A percentile compares a stretch with the other conserved stretches of the same genome.
Evolutionary conservation across 1,140 invertebrate species (phyloP).

Genomic region (Spodoptera litura): DNA sequence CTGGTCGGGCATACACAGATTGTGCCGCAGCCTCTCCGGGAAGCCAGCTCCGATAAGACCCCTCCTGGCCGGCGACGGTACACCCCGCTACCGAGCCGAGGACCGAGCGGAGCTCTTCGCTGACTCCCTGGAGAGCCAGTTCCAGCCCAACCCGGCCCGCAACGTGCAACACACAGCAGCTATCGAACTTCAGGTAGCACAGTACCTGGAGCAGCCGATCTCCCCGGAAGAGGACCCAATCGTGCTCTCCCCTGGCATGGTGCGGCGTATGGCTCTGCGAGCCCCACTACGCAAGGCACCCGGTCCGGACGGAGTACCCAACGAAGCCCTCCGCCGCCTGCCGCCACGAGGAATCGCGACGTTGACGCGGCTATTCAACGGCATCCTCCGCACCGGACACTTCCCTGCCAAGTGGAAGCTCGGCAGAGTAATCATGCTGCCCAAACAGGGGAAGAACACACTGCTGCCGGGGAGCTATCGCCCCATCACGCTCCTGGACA

Average conservation of each 20-base stretch:
- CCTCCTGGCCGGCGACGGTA: slow-evolving; percentile 34
- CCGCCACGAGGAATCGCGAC: neutral
- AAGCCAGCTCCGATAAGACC: no score
- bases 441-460: slow-evolving; percentile 51
- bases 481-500: slow-evolving; percentile 66
- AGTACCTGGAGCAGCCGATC: neutral
- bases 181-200: no score
- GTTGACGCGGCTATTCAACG: neutral
- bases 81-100: slow-evolving; percentile 35
- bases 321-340: neutral
- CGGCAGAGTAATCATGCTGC: no score
- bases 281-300: neutral
- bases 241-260: no score
- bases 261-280: neutral
- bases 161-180: slow-evolving; percentile 49
- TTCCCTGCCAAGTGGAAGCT: no score
- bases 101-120: slow-evolving; percentile 57
- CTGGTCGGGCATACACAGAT: neutral
- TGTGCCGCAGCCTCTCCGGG: neutral
- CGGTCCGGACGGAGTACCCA: neutral
- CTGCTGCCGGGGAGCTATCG: slow-evolving; percentile 57
- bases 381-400: slow-evolving; percentile 49
- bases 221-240: no score
- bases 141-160: slow-evolving; percentile 8
- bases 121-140: slow-evolving; percentile 46